Evolutionary conservation across 2,113 vertebrate species (phyloP).

Genomic region (Corynorhinus townsendii): DNA sequence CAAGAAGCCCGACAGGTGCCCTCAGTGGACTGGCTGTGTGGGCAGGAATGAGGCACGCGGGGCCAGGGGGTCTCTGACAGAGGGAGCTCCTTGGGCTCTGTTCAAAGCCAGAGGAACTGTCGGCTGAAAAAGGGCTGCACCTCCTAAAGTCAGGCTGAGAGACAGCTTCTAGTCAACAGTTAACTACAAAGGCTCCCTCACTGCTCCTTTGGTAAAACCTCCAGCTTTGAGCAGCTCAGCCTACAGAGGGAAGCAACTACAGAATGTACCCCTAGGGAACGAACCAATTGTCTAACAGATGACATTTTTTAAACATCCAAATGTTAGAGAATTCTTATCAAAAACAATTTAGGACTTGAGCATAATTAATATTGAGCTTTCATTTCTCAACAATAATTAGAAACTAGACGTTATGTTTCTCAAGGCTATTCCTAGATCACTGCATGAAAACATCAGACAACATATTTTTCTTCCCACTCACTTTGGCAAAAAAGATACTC

Average conservation of each 20-base stretch:
- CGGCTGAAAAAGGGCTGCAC: neutral
- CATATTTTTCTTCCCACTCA: neutral
- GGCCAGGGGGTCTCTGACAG: neutral
- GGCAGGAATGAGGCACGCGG: neutral
- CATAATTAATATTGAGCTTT: neutral
- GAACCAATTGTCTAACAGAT: neutral
- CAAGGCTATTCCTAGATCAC: neutral
- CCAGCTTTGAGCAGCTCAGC: neutral
- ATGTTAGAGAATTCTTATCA: neutral
- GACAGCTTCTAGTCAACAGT: neutral
- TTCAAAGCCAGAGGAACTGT: neutral
- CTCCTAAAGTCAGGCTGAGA: neutral
- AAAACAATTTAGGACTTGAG: conserved; percentile 6
- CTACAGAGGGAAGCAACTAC: neutral
- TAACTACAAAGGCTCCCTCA: neutral
- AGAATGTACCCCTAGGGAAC: neutral
- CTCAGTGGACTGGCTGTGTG: neutral
- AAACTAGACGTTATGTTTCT: neutral
- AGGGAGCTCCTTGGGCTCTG: neutral
- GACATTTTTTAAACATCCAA: neutral
- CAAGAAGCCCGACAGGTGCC: neutral
- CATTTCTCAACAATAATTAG: neutral
- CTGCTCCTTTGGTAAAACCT: neutral
- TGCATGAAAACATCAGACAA: neutral
- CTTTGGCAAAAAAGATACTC: neutral